Evolutionary conservation across 2,113 vertebrate genomes (phyloP).

Genomic region (Cranoglanis bouderius): DNA sequence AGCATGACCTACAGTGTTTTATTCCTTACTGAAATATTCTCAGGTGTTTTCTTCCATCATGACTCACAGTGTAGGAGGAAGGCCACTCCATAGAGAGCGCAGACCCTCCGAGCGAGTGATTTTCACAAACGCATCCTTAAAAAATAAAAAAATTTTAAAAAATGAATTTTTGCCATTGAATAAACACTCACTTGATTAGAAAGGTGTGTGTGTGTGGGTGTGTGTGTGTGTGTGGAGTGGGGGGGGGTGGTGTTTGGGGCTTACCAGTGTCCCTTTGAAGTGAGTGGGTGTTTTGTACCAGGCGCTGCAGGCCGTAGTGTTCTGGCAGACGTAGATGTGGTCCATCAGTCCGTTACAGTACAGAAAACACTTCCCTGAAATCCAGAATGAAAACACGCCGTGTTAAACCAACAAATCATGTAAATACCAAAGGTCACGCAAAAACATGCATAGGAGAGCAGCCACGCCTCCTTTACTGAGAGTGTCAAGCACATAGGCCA

Average conservation of each 20-base stretch:
- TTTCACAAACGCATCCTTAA: slow-evolving; percentile 94
- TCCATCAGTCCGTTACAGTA: slow-evolving; percentile 94
- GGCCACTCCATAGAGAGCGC: slow-evolving; percentile 90
- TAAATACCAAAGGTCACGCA: neutral
- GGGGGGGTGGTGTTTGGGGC: slow-evolving; percentile 53
- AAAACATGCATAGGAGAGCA: neutral
- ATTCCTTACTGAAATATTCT: neutral
- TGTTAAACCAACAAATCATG: neutral
- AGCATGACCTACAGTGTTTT: neutral
- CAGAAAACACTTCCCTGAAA: slow-evolving; percentile 90
- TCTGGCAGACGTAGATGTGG: slow-evolving; percentile 90
- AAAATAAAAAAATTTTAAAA: neutral
- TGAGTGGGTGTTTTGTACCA: slow-evolving; percentile 86
- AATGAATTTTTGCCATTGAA: no score
- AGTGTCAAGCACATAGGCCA: neutral
- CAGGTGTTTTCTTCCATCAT: neutral
- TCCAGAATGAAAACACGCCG: neutral
- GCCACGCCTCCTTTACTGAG: no score
- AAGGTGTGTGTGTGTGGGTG: neutral
- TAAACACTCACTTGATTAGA: neutral
- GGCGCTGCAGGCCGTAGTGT: slow-evolving; percentile 76
- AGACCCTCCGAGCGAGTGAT: slow-evolving; percentile 88
- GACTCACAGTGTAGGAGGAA: slow-evolving; percentile 95
- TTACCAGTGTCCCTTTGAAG: slow-evolving; percentile 90
- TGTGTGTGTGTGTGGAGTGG: neutral